phyloP scores from a whole-genome alignment of 2,113 vertebrate genomes.

The Solenodon paradoxus region DNA sequence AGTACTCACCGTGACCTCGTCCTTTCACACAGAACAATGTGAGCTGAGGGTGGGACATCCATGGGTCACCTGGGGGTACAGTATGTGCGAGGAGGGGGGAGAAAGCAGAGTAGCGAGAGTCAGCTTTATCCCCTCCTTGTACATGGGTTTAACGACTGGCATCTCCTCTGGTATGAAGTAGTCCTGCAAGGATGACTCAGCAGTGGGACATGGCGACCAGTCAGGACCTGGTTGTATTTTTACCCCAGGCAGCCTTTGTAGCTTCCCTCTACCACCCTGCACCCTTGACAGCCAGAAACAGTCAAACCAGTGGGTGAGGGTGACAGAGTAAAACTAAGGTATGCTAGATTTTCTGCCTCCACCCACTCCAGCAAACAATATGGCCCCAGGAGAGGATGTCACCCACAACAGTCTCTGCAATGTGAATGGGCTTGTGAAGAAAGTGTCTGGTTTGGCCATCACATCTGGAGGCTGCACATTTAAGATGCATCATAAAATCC shows the following conservation, averaged over 20 bases:
- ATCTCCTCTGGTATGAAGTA: neutral
- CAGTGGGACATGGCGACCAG: neutral
- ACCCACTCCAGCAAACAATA: neutral
- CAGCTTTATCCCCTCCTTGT: neutral
- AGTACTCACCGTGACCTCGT: neutral
- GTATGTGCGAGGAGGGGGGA: neutral
- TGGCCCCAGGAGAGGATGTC: neutral
- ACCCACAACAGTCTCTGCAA: neutral
- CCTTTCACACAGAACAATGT: neutral
- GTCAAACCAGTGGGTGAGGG: neutral
- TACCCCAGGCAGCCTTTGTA: neutral
- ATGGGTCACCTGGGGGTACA: neutral
- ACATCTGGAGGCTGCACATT: neutral
- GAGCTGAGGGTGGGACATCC: neutral
- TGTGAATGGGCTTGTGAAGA: neutral
- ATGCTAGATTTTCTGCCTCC: neutral
- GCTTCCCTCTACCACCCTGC: neutral
- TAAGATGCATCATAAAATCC: neutral
- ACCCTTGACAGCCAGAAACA: neutral
- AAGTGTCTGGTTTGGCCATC: neutral
- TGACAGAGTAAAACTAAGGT: neutral
- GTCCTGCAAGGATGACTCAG: neutral
- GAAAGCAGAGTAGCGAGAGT: neutral
- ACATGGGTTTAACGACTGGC: neutral
- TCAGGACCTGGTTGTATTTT: neutral